Evolutionary conservation across 2,888 invertebrate species (phyloP).

Genomic region (Dicranocentrus wangi): DNA sequence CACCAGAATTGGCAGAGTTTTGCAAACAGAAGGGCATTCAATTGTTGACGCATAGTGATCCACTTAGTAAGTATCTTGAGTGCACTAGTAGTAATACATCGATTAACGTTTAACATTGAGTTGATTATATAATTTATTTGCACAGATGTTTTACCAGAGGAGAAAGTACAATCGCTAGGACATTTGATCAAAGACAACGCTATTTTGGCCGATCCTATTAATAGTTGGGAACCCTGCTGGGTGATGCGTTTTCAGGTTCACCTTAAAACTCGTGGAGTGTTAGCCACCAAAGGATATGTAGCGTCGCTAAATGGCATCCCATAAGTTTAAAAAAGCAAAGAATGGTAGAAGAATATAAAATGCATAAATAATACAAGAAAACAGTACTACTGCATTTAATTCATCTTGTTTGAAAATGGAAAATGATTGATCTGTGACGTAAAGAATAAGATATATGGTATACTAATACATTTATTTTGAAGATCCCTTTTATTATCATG

Average conservation of each 20-base stretch:
- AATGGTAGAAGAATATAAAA: no score
- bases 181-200: conserved; percentile 16
- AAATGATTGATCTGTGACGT: no score
- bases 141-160: conserved; percentile 46
- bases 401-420: no score
- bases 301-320: conserved; percentile 62
- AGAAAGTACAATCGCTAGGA: conserved; percentile 18
- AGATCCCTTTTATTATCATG: no score
- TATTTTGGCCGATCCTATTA: conserved; percentile 77
- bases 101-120: no score
- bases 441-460: no score
- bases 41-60: conserved; percentile 95
- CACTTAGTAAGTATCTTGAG: conserved; percentile 81
- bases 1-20: conserved; percentile 90
- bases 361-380: no score
- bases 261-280: conserved; percentile 91
- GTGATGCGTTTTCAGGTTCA: conserved; percentile 90
- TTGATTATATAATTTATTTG: conserved; percentile 6
- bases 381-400: no score
- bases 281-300: conserved; percentile 92
- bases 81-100: neutral
- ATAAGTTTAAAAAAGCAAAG: conserved; percentile 11
- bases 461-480: no score
- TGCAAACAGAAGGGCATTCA: conserved; percentile 93
- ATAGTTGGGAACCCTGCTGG: conserved; percentile 80